Percentiles rank a stretch among this genome's conserved stretches.
These are phyloP conservation scores for Drosophila prolongata DNA, from an alignment of 2,888 invertebrate genomes.

Conservation along the genomic window DNA sequence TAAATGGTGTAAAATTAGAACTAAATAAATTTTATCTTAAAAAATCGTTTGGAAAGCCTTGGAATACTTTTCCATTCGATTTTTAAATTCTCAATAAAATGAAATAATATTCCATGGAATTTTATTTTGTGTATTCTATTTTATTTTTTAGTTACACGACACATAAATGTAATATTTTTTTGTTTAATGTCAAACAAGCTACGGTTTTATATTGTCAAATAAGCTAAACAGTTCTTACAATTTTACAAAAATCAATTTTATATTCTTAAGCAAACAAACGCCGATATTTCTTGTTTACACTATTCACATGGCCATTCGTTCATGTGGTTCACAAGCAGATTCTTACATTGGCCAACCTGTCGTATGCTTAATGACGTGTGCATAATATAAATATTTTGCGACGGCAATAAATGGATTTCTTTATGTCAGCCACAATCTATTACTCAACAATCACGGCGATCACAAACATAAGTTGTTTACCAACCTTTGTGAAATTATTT, in stretches of 20 bases:
- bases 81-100: too few relatives aligned
- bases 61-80: too few relatives aligned
- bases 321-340: conserved; percentile 22
- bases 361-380: conserved; percentile 41
- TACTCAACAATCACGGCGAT: conserved; percentile 24
- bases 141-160: too few relatives aligned
- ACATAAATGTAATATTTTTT: neutral
- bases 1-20: neutral
- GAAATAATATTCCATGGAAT: too few relatives aligned
- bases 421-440: conserved; percentile 28
- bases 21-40: too few relatives aligned
- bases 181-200: too few relatives aligned
- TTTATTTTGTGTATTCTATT: too few relatives aligned
- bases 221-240: too few relatives aligned
- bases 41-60: too few relatives aligned
- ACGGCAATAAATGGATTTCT: conserved; percentile 29
- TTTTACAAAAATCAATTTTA: too few relatives aligned
- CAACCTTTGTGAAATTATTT: conserved; percentile 35
- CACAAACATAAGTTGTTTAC: conserved; percentile 28
- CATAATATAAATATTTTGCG: conserved; percentile 36
- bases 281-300: conserved; percentile 20
- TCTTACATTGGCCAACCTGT: conserved; percentile 41
- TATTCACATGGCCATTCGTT: conserved; percentile 12
- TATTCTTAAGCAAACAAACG: neutral
- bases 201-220: too few relatives aligned